Conservation (phyloP, 1,140 invertebrate genomes). For the Drosophila bocqueti region DNA sequence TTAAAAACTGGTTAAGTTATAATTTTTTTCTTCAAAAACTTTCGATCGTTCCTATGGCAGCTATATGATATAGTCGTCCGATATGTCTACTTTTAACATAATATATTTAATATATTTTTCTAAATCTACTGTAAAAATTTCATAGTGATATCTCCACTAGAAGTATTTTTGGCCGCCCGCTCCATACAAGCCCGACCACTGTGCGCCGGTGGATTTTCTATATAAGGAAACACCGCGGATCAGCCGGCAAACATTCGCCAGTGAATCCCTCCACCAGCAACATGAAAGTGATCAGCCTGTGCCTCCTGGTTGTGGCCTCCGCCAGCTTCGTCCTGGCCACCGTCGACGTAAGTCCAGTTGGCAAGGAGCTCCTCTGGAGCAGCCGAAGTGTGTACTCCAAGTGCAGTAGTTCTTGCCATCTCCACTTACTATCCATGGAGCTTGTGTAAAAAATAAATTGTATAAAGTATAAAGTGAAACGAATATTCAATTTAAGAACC, state of each 20-base stretch:
- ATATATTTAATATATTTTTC: no score
- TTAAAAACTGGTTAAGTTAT: no score
- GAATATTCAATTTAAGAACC: background rate
- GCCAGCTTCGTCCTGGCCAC: slow-evolving; percentile 56
- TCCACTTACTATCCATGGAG: background rate
- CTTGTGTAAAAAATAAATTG: background rate
- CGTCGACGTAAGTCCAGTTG: slow-evolving; percentile 44
- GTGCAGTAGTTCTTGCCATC: background rate
- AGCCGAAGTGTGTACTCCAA: background rate
- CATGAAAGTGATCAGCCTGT: slow-evolving; percentile 60
- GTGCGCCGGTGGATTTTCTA: slow-evolving; percentile 1
- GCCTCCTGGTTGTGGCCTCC: slow-evolving; percentile 48
- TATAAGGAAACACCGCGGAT: slow-evolving; percentile 45
- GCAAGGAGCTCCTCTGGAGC: background rate
- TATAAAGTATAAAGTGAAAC: background rate
- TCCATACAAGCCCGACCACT: no score
- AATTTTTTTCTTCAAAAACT: no score
- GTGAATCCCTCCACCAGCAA: slow-evolving; percentile 22
- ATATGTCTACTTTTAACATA: no score
- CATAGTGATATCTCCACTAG: no score
- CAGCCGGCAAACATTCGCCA: slow-evolving; percentile 28
- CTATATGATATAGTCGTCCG: no score
- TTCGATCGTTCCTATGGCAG: no score
- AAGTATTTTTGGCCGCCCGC: no score
- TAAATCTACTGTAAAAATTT: no score